phyloP scores from a whole-genome alignment of 1,140 invertebrate genomes.

The Heliconius hewitsoni region DNA sequence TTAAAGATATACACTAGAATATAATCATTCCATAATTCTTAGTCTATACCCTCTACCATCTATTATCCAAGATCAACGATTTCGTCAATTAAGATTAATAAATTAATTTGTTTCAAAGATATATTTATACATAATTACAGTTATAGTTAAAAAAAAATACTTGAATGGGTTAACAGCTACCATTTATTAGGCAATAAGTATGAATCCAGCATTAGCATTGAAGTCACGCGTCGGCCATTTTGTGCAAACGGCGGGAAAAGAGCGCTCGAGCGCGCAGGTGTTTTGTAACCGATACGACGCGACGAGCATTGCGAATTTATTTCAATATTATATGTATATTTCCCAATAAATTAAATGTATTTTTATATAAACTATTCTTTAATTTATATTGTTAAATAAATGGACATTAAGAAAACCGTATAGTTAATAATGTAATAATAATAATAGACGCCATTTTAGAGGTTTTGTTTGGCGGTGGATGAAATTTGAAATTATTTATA shows the following conservation, averaged over 20 bases:
- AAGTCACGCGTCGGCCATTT: conserved; percentile 74
- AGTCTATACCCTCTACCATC: too few species aligned
- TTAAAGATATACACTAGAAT: too few species aligned
- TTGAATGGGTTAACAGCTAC: conserved; percentile 7
- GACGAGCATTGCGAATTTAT: conserved; percentile 45
- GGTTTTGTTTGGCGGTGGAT: too few species aligned
- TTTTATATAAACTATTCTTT: not conserved
- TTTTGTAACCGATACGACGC: conserved; percentile 55
- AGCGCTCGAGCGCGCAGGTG: conserved; percentile 59
- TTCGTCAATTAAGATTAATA: too few species aligned
- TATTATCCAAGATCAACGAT: too few species aligned
- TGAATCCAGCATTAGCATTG: conserved; percentile 56
- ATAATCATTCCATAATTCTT: too few species aligned
- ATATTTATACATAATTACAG: not conserved
- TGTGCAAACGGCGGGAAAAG: conserved; percentile 64
- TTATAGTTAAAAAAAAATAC: not conserved
- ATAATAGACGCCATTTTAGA: too few species aligned
- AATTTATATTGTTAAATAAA: too few species aligned
- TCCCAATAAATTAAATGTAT: conserved; percentile 15
- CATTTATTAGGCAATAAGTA: conserved; percentile 39
- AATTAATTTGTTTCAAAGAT: too few species aligned
- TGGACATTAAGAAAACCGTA: too few species aligned
- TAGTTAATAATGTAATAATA: too few species aligned
- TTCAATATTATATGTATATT: conserved; percentile 27
- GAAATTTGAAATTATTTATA: too few species aligned